Evolutionary conservation across 2,113 vertebrate genomes (phyloP).

Genomic region (Tyto alba): DNA sequence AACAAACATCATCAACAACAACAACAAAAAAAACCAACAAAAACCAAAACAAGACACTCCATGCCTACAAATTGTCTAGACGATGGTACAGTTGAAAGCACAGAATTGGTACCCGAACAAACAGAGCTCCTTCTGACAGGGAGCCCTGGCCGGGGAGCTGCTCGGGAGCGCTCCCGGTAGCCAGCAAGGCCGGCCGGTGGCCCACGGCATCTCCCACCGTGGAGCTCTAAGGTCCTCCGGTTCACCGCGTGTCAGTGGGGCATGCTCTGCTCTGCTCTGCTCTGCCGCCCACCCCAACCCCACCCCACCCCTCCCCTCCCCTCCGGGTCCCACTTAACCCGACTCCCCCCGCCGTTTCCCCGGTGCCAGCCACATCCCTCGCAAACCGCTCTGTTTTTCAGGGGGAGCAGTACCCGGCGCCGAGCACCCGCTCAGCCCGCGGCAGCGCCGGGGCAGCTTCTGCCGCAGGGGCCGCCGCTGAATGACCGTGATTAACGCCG

Average conservation of each 20-base stretch:
- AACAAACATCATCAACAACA: rapidly evolving
- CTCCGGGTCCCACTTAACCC: no score
- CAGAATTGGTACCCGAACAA: neutral
- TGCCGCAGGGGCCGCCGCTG: neutral
- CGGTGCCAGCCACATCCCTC: no score
- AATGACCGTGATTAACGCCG: neutral
- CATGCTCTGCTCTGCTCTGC: no score
- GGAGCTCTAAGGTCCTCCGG: no score
- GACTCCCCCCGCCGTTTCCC: no score
- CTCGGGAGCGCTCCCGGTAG: neutral
- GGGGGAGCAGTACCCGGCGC: neutral
- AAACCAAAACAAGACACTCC: no score
- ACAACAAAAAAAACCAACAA: no score
- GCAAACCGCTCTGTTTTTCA: neutral
- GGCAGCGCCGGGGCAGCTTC: neutral
- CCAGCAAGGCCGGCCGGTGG: no score
- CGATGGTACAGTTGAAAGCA: neutral
- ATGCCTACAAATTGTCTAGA: neutral
- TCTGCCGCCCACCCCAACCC: no score
- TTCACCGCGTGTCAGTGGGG: no score
- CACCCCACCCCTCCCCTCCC: no score
- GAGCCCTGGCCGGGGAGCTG: rapidly evolving
- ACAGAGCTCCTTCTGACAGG: neutral
- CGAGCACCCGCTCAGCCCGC: neutral
- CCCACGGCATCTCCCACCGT: no score